Evolutionary conservation across 1,140 invertebrate genomes (phyloP), one percentile per base, ranked within the genome.

Genomic region (Portunus trituberculatus): DNA sequence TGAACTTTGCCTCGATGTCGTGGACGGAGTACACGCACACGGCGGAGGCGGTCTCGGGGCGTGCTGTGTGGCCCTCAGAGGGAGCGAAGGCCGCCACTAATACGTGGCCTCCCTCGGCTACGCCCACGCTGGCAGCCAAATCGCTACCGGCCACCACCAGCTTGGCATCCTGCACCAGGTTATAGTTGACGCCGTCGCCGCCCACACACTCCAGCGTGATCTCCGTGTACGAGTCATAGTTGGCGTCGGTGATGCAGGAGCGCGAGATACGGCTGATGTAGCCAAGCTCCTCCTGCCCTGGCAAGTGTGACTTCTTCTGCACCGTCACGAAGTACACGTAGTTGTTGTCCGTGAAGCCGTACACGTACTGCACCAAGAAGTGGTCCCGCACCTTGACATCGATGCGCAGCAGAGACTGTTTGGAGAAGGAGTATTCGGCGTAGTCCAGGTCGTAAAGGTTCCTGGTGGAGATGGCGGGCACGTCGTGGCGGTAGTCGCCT

Each of bases 281-380:
- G 8, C 99, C 99, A 39, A 98, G 97, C 97, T 99, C 99, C 96
- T 98, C 98, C 12, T 97, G 96, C 0, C 98, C 98, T 16, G 98
- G 98, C 31, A 99, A 97, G 96, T 99, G 98, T 4, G 98, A 99
- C 96, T 98, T 98, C 97, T 99, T 99, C 97, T 99, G 99, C 32
- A 99, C 99, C 83, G 99, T 98, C 20, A 99, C 98, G 97, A 99
- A 99, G 97, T 99, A 99, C 4, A 99, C 99, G 97, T 99, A 99
- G 95, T 99, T 98, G 96, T 98, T 98, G 0, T 99, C 98, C 97
- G 99, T 98, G 96, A 99, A 99, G 14, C 99, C 99, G 97, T 99
- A 99, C 1, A 99, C 98, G 97, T 99, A 99, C 96, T 99, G 98
- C 28, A 99, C 98, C 12, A 99, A 97, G 97, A 99, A 99, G 97